phyloP scores from a whole-genome alignment of 2,888 invertebrate genomes.

The Mesodorylaimus sp. region DNA sequence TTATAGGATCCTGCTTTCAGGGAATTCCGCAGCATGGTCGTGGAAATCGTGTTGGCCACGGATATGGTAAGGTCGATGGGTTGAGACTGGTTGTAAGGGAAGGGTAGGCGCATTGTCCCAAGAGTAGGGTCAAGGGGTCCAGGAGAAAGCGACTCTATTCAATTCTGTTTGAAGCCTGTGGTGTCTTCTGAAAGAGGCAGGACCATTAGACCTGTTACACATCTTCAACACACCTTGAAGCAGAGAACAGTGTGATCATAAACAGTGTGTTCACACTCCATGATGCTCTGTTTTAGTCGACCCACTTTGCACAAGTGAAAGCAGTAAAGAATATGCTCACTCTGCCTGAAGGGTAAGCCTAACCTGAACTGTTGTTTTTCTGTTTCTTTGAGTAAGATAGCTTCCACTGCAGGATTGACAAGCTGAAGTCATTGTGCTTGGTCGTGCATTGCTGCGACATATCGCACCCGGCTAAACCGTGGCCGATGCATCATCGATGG shows the following conservation, averaged over 20 bases:
- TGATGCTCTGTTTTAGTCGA: too few relatives aligned
- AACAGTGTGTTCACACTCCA: too few relatives aligned
- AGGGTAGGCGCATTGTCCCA: too few relatives aligned
- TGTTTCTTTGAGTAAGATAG: background rate
- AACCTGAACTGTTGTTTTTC: background rate
- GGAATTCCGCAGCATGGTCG: conserved; percentile 67
- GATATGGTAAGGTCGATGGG: too few relatives aligned
- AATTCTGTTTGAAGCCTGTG: too few relatives aligned
- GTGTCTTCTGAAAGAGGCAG: too few relatives aligned
- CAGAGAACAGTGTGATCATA: too few relatives aligned
- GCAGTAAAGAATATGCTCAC: conserved; percentile 64
- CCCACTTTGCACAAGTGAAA: conserved; percentile 81
- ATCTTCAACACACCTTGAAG: too few relatives aligned
- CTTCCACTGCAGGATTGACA: conserved; percentile 51
- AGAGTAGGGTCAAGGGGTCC: too few relatives aligned
- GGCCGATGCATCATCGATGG: conserved; percentile 53
- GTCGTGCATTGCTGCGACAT: conserved; percentile 81
- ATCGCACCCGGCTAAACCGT: conserved; percentile 68
- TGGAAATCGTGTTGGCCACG: conserved; percentile 83
- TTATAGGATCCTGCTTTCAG: conserved; percentile 41
- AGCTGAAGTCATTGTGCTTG: conserved; percentile 66
- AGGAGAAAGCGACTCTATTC: too few relatives aligned
- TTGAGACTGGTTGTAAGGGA: too few relatives aligned
- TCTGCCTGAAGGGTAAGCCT: conserved; percentile 49
- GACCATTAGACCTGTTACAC: too few relatives aligned